phyloP scores from a whole-genome alignment of 2,888 invertebrate species.

The Lasioglossum oenotherae region DNA sequence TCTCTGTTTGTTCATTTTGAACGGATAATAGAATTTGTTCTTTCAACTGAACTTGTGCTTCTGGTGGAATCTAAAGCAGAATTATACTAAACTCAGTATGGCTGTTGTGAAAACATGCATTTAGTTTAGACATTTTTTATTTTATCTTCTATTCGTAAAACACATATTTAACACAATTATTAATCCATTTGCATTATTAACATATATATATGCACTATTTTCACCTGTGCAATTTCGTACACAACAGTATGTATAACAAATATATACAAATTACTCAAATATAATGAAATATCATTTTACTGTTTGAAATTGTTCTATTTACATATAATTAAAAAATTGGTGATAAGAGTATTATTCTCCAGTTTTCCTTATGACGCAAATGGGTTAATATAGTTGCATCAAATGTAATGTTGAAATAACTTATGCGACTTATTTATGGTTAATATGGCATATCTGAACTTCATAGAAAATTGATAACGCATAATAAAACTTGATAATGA shows the following conservation, averaged over 20 bases:
- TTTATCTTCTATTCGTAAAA: background rate
- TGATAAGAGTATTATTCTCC: background rate
- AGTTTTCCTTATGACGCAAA: background rate
- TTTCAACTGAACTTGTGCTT: conserved; percentile 93
- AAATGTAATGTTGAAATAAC: background rate
- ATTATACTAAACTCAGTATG: background rate
- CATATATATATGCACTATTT: background rate
- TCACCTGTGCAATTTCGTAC: no score
- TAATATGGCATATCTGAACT: background rate
- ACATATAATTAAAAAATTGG: background rate
- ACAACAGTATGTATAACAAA: background rate
- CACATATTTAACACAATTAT: background rate
- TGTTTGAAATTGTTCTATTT: background rate
- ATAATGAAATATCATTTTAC: background rate
- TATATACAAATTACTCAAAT: background rate
- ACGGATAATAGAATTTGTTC: conserved; percentile 94
- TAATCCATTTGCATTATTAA: background rate
- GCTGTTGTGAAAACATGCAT: background rate
- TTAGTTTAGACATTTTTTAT: background rate
- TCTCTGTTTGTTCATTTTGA: conserved; percentile 92
- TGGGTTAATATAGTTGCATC: background rate
- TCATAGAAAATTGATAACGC: background rate
- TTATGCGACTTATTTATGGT: background rate
- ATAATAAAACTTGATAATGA: background rate
- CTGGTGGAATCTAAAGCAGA: conserved; percentile 88